Percentiles rank a stretch among this genome's conserved stretches.
phyloP scores from a whole-genome alignment of 30 jellyfish, hydroid and myxozoan genomes.

The Nemopilema nomurai region DNA sequence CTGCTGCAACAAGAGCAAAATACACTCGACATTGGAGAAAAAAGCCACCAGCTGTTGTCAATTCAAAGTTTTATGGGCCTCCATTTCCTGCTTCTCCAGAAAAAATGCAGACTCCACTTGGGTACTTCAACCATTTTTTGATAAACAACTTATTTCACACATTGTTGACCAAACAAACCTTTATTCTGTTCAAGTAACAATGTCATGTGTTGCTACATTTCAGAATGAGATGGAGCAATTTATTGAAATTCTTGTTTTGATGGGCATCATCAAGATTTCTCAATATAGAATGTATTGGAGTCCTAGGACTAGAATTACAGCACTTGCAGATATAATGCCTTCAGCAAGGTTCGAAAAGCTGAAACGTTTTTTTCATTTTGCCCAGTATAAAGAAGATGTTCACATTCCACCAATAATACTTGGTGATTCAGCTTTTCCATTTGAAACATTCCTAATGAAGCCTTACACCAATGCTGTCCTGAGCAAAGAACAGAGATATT shows the following conservation, averaged over 20 bases:
- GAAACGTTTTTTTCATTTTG: background rate
- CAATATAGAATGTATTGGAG: constrained; percentile 30
- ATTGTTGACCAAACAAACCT: constrained; percentile 29
- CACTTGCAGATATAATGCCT: background rate
- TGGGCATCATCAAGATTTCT: constrained; percentile 37
- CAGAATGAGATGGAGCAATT: constrained; percentile 44
- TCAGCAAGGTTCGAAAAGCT: background rate
- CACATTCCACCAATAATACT: no score
- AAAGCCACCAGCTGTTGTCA: constrained; percentile 22
- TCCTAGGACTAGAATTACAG: background rate
- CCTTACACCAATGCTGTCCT: no score
- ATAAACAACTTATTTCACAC: constrained; percentile 16
- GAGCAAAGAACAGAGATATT: no score
- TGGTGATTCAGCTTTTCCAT: no score
- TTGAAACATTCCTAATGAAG: no score
- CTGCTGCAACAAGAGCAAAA: background rate
- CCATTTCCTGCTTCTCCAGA: constrained; percentile 35
- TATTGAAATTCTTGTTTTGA: constrained; percentile 11
- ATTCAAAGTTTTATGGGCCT: constrained; percentile 11
- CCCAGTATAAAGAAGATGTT: no score
- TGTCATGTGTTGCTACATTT: constrained; percentile 1
- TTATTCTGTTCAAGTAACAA: constrained; percentile 20
- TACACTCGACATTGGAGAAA: background rate
- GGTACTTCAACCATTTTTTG: constrained; percentile 35
- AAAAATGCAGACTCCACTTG: constrained; percentile 23